Percentiles rank a stretch among this genome's conserved stretches.
Evolutionary conservation across 2,797 vertebrate species (phyloP).

Genomic region (Choloepus didactylus): DNA sequence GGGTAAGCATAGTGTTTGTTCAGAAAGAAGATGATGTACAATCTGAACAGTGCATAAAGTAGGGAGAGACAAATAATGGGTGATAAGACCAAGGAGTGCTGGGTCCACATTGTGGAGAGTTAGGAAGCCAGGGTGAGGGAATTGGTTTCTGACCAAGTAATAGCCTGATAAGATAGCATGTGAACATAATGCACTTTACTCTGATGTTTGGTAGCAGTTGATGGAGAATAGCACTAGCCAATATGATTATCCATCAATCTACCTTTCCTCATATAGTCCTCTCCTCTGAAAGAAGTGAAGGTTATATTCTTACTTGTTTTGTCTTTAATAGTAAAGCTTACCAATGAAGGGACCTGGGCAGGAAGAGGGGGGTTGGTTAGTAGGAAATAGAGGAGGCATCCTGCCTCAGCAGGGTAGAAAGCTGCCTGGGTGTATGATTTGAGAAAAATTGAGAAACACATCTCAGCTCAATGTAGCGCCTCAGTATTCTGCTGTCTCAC

Average conservation of each 20-base stretch:
- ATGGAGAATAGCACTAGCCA: background rate
- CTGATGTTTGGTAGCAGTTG: background rate
- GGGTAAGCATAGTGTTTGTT: background rate
- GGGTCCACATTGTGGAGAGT: background rate
- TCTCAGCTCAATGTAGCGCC: background rate
- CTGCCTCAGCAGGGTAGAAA: background rate
- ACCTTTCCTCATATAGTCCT: background rate
- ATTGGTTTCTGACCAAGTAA: background rate
- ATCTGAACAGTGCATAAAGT: background rate
- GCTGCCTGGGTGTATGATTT: conserved; percentile 9
- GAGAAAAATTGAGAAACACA: conserved; percentile 11
- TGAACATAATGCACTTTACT: background rate
- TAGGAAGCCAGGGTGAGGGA: background rate
- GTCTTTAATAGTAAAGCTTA: background rate
- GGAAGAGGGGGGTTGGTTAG: background rate
- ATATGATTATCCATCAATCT: background rate
- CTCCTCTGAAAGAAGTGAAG: background rate
- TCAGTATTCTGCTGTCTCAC: background rate
- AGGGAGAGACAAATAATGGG: background rate
- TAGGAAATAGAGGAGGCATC: background rate
- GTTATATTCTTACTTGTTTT: background rate
- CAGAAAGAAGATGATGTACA: background rate
- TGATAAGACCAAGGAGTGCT: background rate
- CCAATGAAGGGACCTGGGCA: background rate
- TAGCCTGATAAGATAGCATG: background rate